Conservation (phyloP, 2,888 invertebrate genomes). For the Athetis lepigone region DNA sequence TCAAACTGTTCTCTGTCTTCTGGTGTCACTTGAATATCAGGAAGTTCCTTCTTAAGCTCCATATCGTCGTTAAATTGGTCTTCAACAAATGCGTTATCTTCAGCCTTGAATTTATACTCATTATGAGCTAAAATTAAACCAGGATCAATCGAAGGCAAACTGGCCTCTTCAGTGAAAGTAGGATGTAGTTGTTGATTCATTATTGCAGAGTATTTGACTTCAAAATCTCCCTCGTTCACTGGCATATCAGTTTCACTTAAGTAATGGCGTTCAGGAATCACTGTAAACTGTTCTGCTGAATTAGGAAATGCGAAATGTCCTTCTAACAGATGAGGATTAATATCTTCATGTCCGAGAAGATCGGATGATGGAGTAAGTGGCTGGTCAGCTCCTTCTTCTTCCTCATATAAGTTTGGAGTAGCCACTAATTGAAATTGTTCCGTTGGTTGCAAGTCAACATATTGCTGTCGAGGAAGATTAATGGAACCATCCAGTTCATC, state of each 20-base stretch:
- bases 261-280: conserved; percentile 86
- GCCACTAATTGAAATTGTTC: conserved; percentile 92
- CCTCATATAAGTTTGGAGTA: conserved; percentile 90
- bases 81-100: conserved; percentile 80
- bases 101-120: conserved; percentile 81
- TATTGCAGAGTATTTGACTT: conserved; percentile 87
- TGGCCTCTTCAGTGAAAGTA: conserved; percentile 71
- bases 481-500: conserved; percentile 85
- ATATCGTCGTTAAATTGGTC: conserved; percentile 85
- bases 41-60: conserved; percentile 86
- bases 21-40: conserved; percentile 86
- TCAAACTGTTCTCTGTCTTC: conserved; percentile 88
- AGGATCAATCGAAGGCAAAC: conserved; percentile 78
- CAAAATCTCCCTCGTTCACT: conserved; percentile 82
- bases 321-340: conserved; percentile 87
- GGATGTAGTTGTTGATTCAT: conserved; percentile 79
- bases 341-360: conserved; percentile 86
- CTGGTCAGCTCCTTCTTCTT: conserved; percentile 91
- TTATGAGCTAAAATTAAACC: conserved; percentile 77
- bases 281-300: conserved; percentile 88
- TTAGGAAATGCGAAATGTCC: conserved; percentile 88
- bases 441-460: conserved; percentile 90
- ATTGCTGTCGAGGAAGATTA: conserved; percentile 89
- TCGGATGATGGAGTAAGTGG: conserved; percentile 89
- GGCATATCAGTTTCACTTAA: conserved; percentile 84